Evolutionary conservation across 2,113 vertebrate genomes (phyloP), one percentile per base, ranked within the genome.

Genomic region (Mesembrinibis cayennensis): DNA sequence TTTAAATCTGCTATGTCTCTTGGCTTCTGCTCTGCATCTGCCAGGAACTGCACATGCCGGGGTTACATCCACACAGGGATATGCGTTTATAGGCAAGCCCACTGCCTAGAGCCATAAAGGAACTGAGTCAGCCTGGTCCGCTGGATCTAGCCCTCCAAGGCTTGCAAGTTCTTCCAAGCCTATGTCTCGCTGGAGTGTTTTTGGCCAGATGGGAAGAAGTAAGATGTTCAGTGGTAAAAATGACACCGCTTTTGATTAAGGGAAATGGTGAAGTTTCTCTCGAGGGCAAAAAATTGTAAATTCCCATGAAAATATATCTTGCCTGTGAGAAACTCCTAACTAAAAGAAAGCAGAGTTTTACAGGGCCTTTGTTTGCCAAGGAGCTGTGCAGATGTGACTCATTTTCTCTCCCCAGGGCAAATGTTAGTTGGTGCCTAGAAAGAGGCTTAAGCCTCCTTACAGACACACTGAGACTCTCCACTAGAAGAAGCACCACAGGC

Each of bases 291-390:
- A 93, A 95, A 87, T 50, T 94, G 62, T 94, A 95, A 94, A 96
- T 94, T 96, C 91, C 63, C 91, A 72, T 95, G 91, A 95, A 97
- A 95, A 95, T 96, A 72, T 78, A 93, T 94, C 87, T 97, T 95
- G 87, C 55, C 36, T 79, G 47, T 90, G 78, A 97, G 83, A 94
- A 94, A 87, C 49, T 92, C 70, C 70, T 84, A 88, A 72, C 69
- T 76, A 83, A 76, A 81, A 92, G 78, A 84, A 79, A 79, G 53
- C 8, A 91, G 86, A 88, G 70, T 91, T 97, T 93, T 97, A 97
- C 69, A 21, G 86, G 63, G 42, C 26, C 82, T 72, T 87, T 91
- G 12, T 73, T 89, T 29, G 73, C 92, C 94, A 95, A 61, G 56
- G 55, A 93, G 52, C 79, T 78, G 45, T 58, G 61, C 56, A 90